phyloP scores from a whole-genome alignment of 2,888 invertebrate genomes.

The Dicycla oo region DNA sequence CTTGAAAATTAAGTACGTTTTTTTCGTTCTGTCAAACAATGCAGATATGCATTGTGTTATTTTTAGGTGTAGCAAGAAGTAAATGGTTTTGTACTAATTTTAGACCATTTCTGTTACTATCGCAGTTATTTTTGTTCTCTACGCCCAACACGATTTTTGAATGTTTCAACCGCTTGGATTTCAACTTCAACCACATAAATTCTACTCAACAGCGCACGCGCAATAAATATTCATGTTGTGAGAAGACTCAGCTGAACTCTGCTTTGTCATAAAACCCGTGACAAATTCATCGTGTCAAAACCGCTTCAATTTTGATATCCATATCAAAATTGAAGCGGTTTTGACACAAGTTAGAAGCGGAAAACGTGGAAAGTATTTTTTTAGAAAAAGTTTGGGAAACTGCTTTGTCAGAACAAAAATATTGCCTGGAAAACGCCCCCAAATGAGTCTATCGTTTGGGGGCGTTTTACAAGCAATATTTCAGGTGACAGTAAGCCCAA shows the following conservation, averaged over 20 bases:
- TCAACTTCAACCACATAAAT: conserved; percentile 36
- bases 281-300: conserved; percentile 76
- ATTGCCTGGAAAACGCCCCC: no score
- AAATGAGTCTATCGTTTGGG: no score
- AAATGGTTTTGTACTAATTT: not conserved
- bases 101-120: not conserved
- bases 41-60: not conserved
- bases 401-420: no score
- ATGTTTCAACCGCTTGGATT: conserved; percentile 19
- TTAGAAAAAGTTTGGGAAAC: no score
- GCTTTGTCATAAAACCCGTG: conserved; percentile 65
- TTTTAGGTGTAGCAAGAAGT: not conserved
- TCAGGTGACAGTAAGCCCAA: no score
- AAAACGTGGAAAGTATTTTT: conserved; percentile 1
- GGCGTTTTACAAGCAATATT: no score
- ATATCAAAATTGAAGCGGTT: conserved; percentile 70
- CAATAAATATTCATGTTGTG: conserved; percentile 63
- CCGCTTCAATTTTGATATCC: no score
- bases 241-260: conserved; percentile 46
- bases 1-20: not conserved
- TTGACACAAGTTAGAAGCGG: conserved; percentile 18
- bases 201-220: conserved; percentile 15
- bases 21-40: not conserved
- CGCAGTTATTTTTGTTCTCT: conserved; percentile 11
- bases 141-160: conserved; percentile 8